Evolutionary conservation across 2,113 vertebrate genomes (phyloP), one percentile per base, ranked within the genome.

Genomic region (Chaetura pelagica): DNA sequence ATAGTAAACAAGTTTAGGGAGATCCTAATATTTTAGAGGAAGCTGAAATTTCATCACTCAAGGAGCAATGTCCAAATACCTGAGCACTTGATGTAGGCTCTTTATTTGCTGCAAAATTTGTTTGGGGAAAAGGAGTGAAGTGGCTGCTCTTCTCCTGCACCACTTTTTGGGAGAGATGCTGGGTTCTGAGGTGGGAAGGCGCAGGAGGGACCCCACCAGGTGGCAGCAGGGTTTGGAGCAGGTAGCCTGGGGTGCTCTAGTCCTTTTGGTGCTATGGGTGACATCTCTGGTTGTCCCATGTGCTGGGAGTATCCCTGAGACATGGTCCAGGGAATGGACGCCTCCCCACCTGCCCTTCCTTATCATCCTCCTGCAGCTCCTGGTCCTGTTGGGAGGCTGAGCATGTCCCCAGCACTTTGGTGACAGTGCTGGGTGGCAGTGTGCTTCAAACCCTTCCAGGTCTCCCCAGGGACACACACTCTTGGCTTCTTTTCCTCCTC

Each of bases 1-100:
- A 98, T 97, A 95, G 97, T 96, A 98, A 98, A 98, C 98, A 97
- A 57, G 71, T 18, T 74, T 32, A 74, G 88, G 75, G 76, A 46
- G 84, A 92, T 89, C 76, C 91, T 92, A 51, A 66, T 82, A 89
- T 72, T 81, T 88, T 54, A 92, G 80, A 72, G 94, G 93, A 96
- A 96, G 93, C 90, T 82, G 95, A 92, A 93, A 94, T 97, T 90
- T 93, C 93, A 91, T 66, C 83, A 21, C 59, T 82, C 23, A 23
- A 27, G 59, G 87, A 91, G 55, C 10, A 24, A 87, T 7, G 78
- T 6, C 54, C 34, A 35, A 72, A 44, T 30, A 44, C 51, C 19
- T 44, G 16, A 18, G 15, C 20, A 44, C 26, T 76, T 66, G 13
- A 16, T 11, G 12, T 44, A 20, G 30, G 10, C 3, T 49, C 58